Base-by-base conservation (phyloP, 2,113 vertebrate genomes). In the Cinclus cinclus region DNA sequence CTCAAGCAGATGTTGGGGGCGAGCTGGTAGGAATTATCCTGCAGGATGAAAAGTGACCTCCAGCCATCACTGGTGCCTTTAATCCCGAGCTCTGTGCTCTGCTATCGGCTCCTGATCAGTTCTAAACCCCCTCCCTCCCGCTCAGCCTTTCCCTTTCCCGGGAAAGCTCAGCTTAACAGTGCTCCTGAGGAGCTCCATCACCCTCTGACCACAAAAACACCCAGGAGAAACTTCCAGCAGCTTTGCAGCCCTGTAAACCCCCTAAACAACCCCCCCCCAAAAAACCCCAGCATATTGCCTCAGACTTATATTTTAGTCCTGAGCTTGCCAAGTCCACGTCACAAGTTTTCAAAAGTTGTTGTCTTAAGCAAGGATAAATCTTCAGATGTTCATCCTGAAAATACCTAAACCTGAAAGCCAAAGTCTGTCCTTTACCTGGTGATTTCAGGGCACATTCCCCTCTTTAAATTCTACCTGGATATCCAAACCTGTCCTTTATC, bases 1-100 rank as follows among this genome's bases (percentile, higher is more conserved):
- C 97, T 97, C 91, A 97, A 97, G 92, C 98, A 98, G 98, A 98
- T 98, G 98, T 96, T 65, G 96, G 87, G 83, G 85, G 85, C 14
- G 84, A 95, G 95, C 89, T 87, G 91, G 88, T 95, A 95, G 87
- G 91, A 83, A 71, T 90, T 53, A 92, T 94, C 94, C 73, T 77
- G 25, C 52, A 50, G 92, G 89, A 94, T 91, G 84, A 76, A 74
- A 91, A 94, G 84, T 77, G 95, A 95, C 89, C 93, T 65, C 91
- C 80, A 87, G 84, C 37, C 84, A 95, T 90, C 78, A 30, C 42
- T 2, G 63, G 19, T 22, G 76, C 91, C 92, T 95, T 92, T 92
- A 96, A 90, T 80, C 88, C 73, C 4, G 39, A 79, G 93, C 62
- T 89, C 28, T 89, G 87, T 58, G 89, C 7, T 0, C 55, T 37